Evolutionary conservation across 2,888 invertebrate genomes (phyloP), one percentile per base, ranked within the genome.

Genomic region (Platycheirus albimanus): DNA sequence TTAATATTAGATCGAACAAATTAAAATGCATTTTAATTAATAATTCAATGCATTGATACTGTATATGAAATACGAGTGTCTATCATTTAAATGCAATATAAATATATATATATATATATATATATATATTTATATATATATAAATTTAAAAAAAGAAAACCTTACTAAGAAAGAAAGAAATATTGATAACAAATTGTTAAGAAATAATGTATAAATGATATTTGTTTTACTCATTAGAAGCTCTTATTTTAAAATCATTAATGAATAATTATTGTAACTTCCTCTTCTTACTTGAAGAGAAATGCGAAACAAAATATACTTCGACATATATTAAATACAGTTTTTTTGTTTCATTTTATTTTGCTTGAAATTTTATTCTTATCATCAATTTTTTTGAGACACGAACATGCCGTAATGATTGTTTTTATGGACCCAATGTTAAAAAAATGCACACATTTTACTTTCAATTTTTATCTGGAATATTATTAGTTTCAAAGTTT

Each of bases 1-100:
- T 83, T 83, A 83, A 83, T 83, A 83, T 77, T 67, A 83, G 72
- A 72, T 71, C 66, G 66, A 72, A 79, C 67, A 69, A 80, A 56
- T 71, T 77, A 3, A 74, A 45, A 52, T 54, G 75, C 70, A 71
- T 76, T 76, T 69, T 70, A 71, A 52, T 61, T 52, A 71, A 43
- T 67, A 43, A 38, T 75, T 56, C 43, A 43, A 43, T 71, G 58
- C 58, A 76, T n/a, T 71, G 58, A 76, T 66, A 52, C 58, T 70
- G 64, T 45, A 58, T 75, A 69, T 76, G 58, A 52, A 66, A 36
- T 36, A 64, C 47, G 17, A 43, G 52, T 77, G 64, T 71, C 33
- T 71, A 76, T 33, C 76, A 81, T 66, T 76, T 54, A 81, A 76
- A 71, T 38, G 3, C 20, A 15, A 28, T 28, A 41, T 24, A 58